Evolutionary conservation across 2,113 vertebrate species (phyloP), one percentile per base, ranked within the genome.

Genomic region (Xyliphius kryptos): DNA sequence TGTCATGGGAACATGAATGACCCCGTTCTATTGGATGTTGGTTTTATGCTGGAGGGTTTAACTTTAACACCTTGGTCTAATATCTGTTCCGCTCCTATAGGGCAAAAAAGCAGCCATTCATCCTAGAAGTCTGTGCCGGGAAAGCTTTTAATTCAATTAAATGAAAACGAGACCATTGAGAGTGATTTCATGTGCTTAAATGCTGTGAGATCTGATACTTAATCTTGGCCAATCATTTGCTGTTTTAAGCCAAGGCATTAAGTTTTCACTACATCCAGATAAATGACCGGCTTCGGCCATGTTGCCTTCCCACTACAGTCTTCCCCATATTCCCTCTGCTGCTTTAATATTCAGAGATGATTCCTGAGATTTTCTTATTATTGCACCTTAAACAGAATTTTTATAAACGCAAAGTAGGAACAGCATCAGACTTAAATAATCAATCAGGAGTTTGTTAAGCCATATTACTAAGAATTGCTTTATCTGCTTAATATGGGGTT

Each of bases 71-170:
- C 61, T 44, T 20, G 5, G 22, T 61, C 69, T 69, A n/a, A 36
- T 49, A 19, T 38, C 64, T 52, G 19, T 56, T 55, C 66, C 66
- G 56, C 55, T 74, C 15, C 44, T 56, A 43, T 48, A 38, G 41
- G 22, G 67, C 38, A 22, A 53, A n/a, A 62, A 22, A 55, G 32
- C 36, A 37, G 58, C 26, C 5, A 61, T 76, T 68, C 55, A 61
- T 61, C 58, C 15, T 16, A 19, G 15, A 62, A 67, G 71, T 43
- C 70, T 71, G 21, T 19, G 74, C 76, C 82, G 78, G 81, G 80
- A 80, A 73, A 63, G 21, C 69, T 73, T 75, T 72, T 86, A 84
- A 88, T 87, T 87, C 72, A 86, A 86, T 88, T 87, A 87, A 74
- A 51, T n/a, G n/a, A n/a, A n/a, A n/a, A n/a, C 79, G 77, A 79